A percentile compares a stretch with the other conserved stretches of the same genome.
Evolutionary conservation across 2,797 vertebrate species (phyloP).

Genomic region (Eupleurogrammus muticus): DNA sequence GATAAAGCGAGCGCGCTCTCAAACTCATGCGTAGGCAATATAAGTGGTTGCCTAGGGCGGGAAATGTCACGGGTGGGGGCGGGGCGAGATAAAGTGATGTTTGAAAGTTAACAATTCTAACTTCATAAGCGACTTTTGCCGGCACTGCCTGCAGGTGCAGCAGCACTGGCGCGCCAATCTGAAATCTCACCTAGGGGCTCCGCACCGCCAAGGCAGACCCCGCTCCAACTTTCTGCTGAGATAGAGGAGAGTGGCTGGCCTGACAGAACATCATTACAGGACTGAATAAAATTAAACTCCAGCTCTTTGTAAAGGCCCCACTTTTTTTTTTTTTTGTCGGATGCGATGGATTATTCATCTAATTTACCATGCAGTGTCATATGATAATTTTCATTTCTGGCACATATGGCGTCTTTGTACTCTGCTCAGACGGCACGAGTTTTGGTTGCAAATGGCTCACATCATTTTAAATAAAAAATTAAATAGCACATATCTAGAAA

Average conservation of each 20-base stretch:
- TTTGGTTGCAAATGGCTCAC: background rate
- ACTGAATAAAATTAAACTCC: background rate
- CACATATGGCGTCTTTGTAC: background rate
- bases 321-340: background rate
- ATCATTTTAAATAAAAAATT: background rate
- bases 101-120: too few relatives aligned
- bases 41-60: too few relatives aligned
- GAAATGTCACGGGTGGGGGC: too few relatives aligned
- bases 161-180: too few relatives aligned
- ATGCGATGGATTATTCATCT: background rate
- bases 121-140: too few relatives aligned
- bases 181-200: too few relatives aligned
- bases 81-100: too few relatives aligned
- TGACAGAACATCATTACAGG: background rate
- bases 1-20: constrained; percentile 36
- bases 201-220: too few relatives aligned
- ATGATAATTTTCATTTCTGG: background rate
- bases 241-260: background rate
- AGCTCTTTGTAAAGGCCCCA: background rate
- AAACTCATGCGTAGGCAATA: background rate
- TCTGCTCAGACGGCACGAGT: background rate
- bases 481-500: background rate
- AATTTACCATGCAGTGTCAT: background rate
- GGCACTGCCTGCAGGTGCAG: too few relatives aligned
- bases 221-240: constrained; percentile 5